Evolutionary conservation across 2,113 vertebrate genomes (phyloP).

Genomic region (Panurus biarmicus): DNA sequence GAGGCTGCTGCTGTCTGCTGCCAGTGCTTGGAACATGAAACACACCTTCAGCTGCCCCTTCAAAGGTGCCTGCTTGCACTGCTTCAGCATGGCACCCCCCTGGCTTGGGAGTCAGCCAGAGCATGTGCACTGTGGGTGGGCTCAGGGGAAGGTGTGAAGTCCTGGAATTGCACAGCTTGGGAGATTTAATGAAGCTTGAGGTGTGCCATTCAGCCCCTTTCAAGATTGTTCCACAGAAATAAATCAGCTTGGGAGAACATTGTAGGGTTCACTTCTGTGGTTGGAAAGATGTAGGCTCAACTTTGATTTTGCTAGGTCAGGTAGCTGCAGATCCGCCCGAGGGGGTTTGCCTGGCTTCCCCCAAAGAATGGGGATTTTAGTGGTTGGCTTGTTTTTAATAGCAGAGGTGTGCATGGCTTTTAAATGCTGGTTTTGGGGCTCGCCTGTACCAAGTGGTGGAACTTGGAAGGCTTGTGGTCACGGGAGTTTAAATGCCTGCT

Average conservation of each 20-base stretch:
- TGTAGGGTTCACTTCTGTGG: not conserved
- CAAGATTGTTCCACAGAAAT: not conserved
- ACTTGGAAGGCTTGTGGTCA: not conserved
- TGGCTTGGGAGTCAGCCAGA: rapidly evolving
- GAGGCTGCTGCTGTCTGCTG: not conserved
- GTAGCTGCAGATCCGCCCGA: not conserved
- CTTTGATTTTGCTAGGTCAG: not conserved
- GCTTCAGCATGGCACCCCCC: rapidly evolving
- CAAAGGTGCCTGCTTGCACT: not conserved
- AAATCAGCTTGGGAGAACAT: rapidly evolving
- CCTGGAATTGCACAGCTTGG: not conserved
- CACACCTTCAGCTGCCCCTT: not conserved
- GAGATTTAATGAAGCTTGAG: not conserved
- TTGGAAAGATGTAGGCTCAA: not conserved
- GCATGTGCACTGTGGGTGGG: rapidly evolving
- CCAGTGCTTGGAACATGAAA: not conserved
- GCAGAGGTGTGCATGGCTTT: not conserved
- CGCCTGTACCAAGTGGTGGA: not conserved
- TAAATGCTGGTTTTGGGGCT: not conserved
- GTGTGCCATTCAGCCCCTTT: not conserved
- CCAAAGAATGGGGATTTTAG: not conserved
- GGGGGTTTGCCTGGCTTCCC: not conserved
- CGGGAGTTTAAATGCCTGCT: rapidly evolving
- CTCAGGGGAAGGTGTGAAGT: not conserved
- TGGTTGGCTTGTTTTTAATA: not conserved